phyloP scores from a whole-genome alignment of 2,797 vertebrate genomes.

The Pipistrellus nathusii region DNA sequence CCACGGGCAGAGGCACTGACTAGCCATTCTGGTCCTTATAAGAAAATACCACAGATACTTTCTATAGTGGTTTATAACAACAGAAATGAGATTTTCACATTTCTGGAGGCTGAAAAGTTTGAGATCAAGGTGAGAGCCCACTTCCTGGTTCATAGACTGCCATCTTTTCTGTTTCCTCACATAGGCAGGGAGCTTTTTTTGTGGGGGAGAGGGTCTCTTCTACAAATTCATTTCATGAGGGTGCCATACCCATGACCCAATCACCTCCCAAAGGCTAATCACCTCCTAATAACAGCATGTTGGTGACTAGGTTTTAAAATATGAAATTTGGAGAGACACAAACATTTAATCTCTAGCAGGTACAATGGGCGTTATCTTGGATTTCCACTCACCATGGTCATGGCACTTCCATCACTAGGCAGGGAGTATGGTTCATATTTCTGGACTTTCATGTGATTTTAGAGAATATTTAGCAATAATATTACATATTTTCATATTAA shows the following conservation, averaged over 20 bases:
- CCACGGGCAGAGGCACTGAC: background rate
- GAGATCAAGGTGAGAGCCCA: background rate
- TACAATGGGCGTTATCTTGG: background rate
- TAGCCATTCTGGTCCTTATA: no score
- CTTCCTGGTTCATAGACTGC: background rate
- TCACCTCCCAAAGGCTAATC: background rate
- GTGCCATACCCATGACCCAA: background rate
- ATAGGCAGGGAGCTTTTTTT: no score
- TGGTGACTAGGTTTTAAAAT: background rate
- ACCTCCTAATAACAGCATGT: background rate
- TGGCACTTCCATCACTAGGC: background rate
- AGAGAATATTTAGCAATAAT: background rate
- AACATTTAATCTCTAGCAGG: background rate
- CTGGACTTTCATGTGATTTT: background rate
- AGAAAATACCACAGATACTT: background rate
- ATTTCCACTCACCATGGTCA: background rate
- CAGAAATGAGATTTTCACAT: background rate
- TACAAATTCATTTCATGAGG: background rate
- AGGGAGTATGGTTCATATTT: background rate
- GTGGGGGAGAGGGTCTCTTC: no score
- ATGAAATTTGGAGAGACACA: background rate
- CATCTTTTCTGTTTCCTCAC: background rate
- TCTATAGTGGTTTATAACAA: background rate
- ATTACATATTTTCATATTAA: background rate
- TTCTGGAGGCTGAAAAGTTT: background rate